Base-by-base conservation (phyloP, 2,797 vertebrate species). In the Lateolabrax maculatus region DNA sequence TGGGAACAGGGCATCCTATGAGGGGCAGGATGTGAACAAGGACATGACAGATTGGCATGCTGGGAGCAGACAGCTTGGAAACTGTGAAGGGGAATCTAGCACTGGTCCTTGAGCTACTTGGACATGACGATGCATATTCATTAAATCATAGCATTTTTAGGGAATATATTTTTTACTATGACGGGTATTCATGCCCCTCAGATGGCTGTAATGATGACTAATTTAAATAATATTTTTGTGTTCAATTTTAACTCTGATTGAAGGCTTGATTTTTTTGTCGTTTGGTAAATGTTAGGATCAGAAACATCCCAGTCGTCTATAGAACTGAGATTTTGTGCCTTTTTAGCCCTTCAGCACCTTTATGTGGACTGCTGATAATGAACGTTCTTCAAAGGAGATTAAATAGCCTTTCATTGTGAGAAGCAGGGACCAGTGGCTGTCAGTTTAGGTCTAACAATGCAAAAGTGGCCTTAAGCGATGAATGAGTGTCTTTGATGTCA, bases 21-120 rank as follows among this genome's bases (percentile, higher is more conserved):
- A 86, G 81, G 79, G 83, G 84, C 89, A 92, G 92, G 92, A 92
- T 91, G 87, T 89, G 90, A 92, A 89, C 81, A 91, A 91, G 89
- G 91, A 88, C 79, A 76, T 91, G 88, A 90, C 93, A 95, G 94
- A 93, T 95, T 94, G 94, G 90, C 93, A 87, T 93, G 93, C 93
- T 94, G 94, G 67, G 91, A 92, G 85, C 77, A 84, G 86, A 93
- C 89, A 84, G 90, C 87, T 87, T 88, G 84, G 78, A 83, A 82
- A 79, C 77, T 79, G 75, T 58, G 55, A 81, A 81, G 61, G 87
- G 56, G 65, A 86, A 75, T 84, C 75, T 91, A 77, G 68, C 69
- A 53, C 58, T 69, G 77, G 65, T 74, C 55, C 51, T 68, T 81
- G 74, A 84, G 70, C 83, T 58, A 83, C 79, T 81, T 85, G 69